Evolutionary conservation across 30 jellyfish, hydroid and myxozoan species (phyloP).

Genomic region (Aurelia coerulea): DNA sequence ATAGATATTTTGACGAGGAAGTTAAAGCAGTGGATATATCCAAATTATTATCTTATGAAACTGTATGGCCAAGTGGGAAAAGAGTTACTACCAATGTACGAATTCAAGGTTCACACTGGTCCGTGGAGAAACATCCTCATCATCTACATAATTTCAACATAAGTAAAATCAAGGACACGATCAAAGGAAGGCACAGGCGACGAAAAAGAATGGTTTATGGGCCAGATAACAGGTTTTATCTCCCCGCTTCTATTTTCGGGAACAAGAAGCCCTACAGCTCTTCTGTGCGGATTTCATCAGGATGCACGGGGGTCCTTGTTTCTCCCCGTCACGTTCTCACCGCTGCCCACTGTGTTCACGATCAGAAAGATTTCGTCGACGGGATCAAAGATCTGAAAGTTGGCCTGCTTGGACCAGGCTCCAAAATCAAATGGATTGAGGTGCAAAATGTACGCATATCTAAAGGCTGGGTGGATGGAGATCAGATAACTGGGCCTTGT

Average conservation of each 20-base stretch:
- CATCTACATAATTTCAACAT: background rate
- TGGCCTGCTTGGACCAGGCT: slow-evolving; percentile 70
- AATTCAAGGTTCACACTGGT: slow-evolving; percentile 8
- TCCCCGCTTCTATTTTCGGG: slow-evolving; percentile 87
- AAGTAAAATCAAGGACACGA: background rate
- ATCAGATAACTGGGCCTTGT: slow-evolving; percentile 84
- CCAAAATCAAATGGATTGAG: slow-evolving; percentile 69
- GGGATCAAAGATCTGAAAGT: slow-evolving; percentile 84
- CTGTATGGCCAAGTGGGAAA: slow-evolving; percentile 88
- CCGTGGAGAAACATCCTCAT: background rate
- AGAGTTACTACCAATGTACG: slow-evolving; percentile 81
- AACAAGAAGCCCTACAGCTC: slow-evolving; percentile 87
- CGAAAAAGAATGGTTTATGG: slow-evolving; percentile 85
- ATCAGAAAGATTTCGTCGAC: slow-evolving; percentile 89
- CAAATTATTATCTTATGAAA: slow-evolving; percentile 85
- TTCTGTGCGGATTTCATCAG: slow-evolving; percentile 91
- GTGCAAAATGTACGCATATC: slow-evolving; percentile 87
- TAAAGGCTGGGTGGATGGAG: slow-evolving; percentile 99
- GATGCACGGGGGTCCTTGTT: slow-evolving; percentile 96
- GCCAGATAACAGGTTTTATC: slow-evolving; percentile 84
- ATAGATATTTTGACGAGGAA: slow-evolving; percentile 26
- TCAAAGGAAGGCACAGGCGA: slow-evolving; percentile 38
- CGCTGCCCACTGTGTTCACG: slow-evolving; percentile 99
- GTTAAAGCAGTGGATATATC: slow-evolving; percentile 58
- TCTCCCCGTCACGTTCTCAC: slow-evolving; percentile 99